Evolutionary conservation across 2,113 vertebrate genomes (phyloP).

Genomic region (Aix galericulata): DNA sequence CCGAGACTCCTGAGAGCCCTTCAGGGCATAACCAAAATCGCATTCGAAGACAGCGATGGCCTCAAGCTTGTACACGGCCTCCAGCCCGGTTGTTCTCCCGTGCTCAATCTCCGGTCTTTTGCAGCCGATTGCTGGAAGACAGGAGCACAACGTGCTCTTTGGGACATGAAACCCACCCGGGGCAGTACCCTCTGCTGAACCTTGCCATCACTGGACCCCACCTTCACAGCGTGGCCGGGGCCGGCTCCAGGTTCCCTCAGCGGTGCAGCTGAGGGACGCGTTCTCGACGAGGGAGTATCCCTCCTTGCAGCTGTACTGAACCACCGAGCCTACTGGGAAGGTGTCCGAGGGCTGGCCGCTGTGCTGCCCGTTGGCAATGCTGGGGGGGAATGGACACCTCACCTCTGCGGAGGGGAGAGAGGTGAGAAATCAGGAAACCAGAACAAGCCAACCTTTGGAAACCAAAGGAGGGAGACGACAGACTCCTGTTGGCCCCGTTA

Average conservation of each 20-base stretch:
- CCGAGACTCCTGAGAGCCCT: conserved; percentile 43
- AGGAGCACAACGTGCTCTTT: not conserved
- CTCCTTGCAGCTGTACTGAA: not conserved
- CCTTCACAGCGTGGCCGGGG: conserved; percentile 64
- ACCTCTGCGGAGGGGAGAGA: not conserved
- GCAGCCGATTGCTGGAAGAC: conserved; percentile 22
- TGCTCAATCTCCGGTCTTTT: not conserved
- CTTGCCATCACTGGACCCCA: not conserved
- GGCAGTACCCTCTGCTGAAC: not conserved
- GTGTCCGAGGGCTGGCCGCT: not conserved
- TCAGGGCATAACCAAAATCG: conserved; percentile 1
- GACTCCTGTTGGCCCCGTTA: no score
- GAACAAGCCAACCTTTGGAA: not conserved
- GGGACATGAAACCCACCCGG: not conserved
- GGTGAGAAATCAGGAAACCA: not conserved
- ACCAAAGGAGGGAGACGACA: not conserved
- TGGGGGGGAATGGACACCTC: not conserved
- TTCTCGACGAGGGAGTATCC: not conserved
- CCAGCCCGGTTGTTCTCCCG: accelerated
- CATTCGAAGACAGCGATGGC: not conserved
- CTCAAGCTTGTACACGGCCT: not conserved
- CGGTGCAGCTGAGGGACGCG: not conserved
- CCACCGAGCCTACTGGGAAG: not conserved
- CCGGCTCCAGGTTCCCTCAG: conserved; percentile 37
- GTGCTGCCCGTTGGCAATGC: conserved; percentile 34